Evolutionary conservation across 2,113 vertebrate species (phyloP), one percentile per base, ranked within the genome.

Genomic region (Ivindomyrus marchei): DNA sequence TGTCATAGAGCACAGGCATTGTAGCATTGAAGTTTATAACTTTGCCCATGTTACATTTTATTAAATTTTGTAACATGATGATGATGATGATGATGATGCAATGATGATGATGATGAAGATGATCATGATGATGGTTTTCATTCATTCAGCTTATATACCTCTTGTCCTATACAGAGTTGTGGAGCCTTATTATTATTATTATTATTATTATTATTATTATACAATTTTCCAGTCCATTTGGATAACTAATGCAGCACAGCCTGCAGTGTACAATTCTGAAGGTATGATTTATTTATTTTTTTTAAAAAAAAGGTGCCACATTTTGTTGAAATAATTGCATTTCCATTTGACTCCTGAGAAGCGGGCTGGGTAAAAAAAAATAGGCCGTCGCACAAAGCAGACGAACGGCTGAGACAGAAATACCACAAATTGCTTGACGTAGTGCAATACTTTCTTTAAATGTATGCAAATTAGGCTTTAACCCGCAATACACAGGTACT

Each of bases 401-500:
- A 86, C 39, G 21, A 50, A 77, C 17, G 27, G 66, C 53, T 49
- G 3, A 80, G 88, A 31, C 31, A 88, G 88, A 89, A 80, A 45
- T 58, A 39, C 85, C 80, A 89, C 24, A 89, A 90, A 91, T 50
- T 88, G 89, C 50, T 52, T 85, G 89, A 70, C 53, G 77, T 70
- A 49, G 53, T 24, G 90, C 85, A 58, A 88, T 85, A 62, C 87
- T 90, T 66, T 74, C 66, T 56, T 83, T 91, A 88, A 77, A 88
- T 24, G 42, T 80, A 85, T 88, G 27, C 86, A 89, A 89, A 88
- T 90, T 66, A 88, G 24, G 87, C 87, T 85, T 91, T 90, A 90
- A 89, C 91, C 91, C 88, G 80, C 88, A 87, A 88, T 89, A 66
- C 91, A 50, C 83, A 87, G 88, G 90, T 88, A 46, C 24, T 77